Evolutionary conservation across 2,113 vertebrate genomes (phyloP).

Genomic region (Promerops cafer): DNA sequence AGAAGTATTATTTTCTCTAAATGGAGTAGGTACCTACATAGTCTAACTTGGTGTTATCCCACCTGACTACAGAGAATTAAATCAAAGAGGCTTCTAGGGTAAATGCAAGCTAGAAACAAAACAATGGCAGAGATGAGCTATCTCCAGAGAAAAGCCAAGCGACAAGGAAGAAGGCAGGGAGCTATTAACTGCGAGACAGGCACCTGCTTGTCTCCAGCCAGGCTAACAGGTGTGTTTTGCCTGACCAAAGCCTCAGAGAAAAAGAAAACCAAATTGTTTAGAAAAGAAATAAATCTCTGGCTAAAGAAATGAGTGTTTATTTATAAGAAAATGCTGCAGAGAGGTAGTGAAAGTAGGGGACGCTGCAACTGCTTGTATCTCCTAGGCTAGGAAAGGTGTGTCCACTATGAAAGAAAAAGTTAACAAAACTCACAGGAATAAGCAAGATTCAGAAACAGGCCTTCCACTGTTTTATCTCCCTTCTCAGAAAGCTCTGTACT

Average conservation of each 20-base stretch:
- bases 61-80: background rate
- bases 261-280: background rate
- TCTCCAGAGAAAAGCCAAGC: background rate
- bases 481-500: background rate
- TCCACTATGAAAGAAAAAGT: background rate
- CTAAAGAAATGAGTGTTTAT: background rate
- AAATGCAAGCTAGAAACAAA: constrained; percentile 15
- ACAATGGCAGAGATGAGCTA: background rate
- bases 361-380: background rate
- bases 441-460: background rate
- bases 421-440: constrained; percentile 5
- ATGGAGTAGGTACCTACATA: background rate
- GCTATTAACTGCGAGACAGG: background rate
- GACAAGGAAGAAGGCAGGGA: background rate
- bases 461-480: background rate
- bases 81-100: background rate
- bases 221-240: background rate
- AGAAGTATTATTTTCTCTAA: background rate
- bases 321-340: background rate
- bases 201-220: background rate
- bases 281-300: background rate
- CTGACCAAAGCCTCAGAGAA: background rate
- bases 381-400: background rate
- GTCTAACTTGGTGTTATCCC: background rate
- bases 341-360: background rate